These are phyloP conservation scores for Carapus acus DNA, from an alignment of 2,797 vertebrate genomes.

Conservation along the genomic window DNA sequence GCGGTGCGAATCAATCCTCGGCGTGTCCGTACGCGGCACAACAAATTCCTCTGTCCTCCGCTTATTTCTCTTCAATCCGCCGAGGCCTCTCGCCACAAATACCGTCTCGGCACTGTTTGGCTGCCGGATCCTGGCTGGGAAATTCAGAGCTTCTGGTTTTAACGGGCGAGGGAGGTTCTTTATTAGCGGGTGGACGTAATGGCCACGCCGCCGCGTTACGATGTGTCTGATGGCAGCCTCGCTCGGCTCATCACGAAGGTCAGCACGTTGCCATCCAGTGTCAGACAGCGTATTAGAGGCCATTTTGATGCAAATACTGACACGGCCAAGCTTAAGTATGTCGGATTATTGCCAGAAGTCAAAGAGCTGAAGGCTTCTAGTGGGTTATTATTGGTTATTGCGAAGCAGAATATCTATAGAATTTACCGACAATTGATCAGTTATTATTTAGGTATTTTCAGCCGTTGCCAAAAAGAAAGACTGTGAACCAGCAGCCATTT, in stretches of 20 bases:
- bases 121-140: too few species aligned
- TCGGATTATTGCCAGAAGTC: slow-evolving; percentile 3
- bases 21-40: too few species aligned
- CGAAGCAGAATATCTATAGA: too few species aligned
- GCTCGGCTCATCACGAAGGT: slow-evolving; percentile 1
- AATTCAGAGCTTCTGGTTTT: slow-evolving; percentile 43
- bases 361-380: not conserved
- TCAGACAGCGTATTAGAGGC: slow-evolving; percentile 9
- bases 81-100: slow-evolving; percentile 31
- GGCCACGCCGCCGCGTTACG: slow-evolving; percentile 33
- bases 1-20: too few species aligned
- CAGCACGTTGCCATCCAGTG: slow-evolving; percentile 14
- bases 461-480: too few species aligned
- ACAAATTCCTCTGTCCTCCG: slow-evolving; percentile 37
- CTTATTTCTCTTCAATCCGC: slow-evolving; percentile 48
- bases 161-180: slow-evolving; percentile 34
- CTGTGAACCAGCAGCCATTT: too few species aligned
- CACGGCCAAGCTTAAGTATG: slow-evolving; percentile 5
- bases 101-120: slow-evolving; percentile 7
- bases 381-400: too few species aligned
- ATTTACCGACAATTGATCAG: too few species aligned
- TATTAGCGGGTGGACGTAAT: slow-evolving; percentile 38
- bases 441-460: too few species aligned
- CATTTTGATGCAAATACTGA: slow-evolving; percentile 32
- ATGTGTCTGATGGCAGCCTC: slow-evolving; percentile 13